A percentile compares a stretch with the other conserved stretches of the same genome.
phyloP scores from a whole-genome alignment of 2,888 invertebrate genomes.

The Pandemis cinnamomeana region DNA sequence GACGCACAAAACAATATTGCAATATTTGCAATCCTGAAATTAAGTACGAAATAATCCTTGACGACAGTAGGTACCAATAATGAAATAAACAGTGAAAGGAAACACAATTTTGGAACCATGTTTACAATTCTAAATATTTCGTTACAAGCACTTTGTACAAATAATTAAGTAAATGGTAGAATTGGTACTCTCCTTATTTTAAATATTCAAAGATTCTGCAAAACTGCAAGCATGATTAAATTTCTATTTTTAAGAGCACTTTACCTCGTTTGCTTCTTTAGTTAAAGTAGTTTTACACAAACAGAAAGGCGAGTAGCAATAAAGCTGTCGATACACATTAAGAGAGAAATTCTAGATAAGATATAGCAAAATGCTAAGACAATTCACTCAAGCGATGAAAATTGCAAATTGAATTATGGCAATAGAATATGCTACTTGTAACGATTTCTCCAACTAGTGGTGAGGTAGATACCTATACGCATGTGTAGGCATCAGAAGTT shows the following conservation, averaged over 20 bases:
- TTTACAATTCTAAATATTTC: not conserved
- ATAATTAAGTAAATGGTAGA: not conserved
- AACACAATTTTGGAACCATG: constrained; percentile 10
- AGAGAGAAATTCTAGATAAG: constrained; percentile 38
- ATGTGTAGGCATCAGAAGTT: not conserved
- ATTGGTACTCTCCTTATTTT: not conserved
- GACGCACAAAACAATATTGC: not conserved
- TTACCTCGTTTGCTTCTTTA: constrained; percentile 6
- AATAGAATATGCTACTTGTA: constrained; percentile 36
- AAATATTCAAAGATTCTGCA: not conserved
- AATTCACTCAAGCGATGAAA: constrained; percentile 57
- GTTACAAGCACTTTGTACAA: not conserved
- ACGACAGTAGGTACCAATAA: constrained; percentile 13
- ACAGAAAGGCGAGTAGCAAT: constrained; percentile 35
- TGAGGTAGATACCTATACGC: constrained; percentile 3
- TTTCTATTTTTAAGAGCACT: constrained; percentile 13
- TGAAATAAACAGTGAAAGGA: constrained; percentile 27
- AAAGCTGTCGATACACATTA: constrained; percentile 37
- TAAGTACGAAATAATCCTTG: constrained; percentile 19
- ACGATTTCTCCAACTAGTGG: constrained; percentile 27
- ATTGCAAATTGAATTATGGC: constrained; percentile 44
- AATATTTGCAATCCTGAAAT: constrained; percentile 10
- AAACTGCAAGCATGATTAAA: not conserved
- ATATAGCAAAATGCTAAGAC: constrained; percentile 41
- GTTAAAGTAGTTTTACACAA: constrained; percentile 30